Evolutionary conservation across 2,888 invertebrate species (phyloP).

Genomic region (Thymelicus sylvestris): DNA sequence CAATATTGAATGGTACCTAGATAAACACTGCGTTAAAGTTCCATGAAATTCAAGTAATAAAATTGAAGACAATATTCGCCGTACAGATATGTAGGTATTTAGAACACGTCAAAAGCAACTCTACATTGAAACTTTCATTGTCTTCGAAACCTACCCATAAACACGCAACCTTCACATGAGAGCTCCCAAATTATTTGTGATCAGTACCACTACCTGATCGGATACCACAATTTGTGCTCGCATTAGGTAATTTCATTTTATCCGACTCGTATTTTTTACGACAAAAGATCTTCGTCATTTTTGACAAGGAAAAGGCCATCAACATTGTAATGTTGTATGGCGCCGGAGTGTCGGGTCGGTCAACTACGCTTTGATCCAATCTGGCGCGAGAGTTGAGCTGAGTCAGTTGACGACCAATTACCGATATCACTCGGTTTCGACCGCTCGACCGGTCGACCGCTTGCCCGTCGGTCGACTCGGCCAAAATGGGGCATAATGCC

Average conservation of each 20-base stretch:
- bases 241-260: conserved; percentile 78
- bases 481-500: conserved; percentile 83
- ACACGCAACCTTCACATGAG: neutral
- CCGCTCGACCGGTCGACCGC: conserved; percentile 48
- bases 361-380: conserved; percentile 78
- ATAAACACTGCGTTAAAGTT: too few relatives aligned
- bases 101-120: too few relatives aligned
- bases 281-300: conserved; percentile 83
- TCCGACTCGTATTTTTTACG: conserved; percentile 76
- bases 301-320: conserved; percentile 85
- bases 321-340: conserved; percentile 79
- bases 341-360: conserved; percentile 74
- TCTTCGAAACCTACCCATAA: neutral
- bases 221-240: conserved; percentile 76
- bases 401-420: conserved; percentile 81
- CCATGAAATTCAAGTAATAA: too few relatives aligned
- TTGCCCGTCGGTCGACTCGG: conserved; percentile 23
- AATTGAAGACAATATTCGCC: too few relatives aligned
- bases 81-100: too few relatives aligned
- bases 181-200: conserved; percentile 22
- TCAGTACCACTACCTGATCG: conserved; percentile 63
- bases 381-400: conserved; percentile 55
- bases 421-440: conserved; percentile 81
- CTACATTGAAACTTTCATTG: neutral
- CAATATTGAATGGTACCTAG: too few relatives aligned